phyloP scores from a whole-genome alignment of 1,140 invertebrate genomes.

The Hylyphantes graminicola region DNA sequence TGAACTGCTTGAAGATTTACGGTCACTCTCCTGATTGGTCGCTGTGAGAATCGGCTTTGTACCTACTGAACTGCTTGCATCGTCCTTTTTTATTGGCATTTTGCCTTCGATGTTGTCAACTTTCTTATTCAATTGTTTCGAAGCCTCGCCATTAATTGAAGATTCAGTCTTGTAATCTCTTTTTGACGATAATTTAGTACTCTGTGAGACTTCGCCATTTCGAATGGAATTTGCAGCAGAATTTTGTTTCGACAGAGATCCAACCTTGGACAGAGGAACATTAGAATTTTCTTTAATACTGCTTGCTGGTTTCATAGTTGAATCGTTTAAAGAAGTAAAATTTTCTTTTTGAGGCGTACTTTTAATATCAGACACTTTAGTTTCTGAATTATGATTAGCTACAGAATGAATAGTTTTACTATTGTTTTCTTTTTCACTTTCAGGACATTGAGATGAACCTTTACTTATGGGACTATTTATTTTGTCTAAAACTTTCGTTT shows the following conservation, averaged over 20 bases:
- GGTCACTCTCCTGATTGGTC: slow-evolving; percentile 41
- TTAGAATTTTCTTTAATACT: neutral
- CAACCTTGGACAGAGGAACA: neutral
- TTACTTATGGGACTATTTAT: neutral
- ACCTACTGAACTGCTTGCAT: slow-evolving; percentile 40
- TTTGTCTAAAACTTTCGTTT: slow-evolving; percentile 27
- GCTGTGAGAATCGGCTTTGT: neutral
- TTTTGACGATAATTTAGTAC: neutral
- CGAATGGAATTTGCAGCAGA: neutral
- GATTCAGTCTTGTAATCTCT: slow-evolving; percentile 37
- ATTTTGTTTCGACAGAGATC: neutral
- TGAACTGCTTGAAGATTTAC: slow-evolving; percentile 42
- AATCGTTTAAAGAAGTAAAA: neutral
- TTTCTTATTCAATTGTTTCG: slow-evolving; percentile 34
- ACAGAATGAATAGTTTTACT: neutral
- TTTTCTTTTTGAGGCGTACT: neutral
- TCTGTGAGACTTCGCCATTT: neutral
- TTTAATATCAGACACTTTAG: neutral
- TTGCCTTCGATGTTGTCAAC: slow-evolving; percentile 33
- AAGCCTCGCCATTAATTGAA: slow-evolving; percentile 32
- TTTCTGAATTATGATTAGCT: neutral
- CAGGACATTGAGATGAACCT: neutral
- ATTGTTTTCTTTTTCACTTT: neutral
- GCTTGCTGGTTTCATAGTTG: neutral
- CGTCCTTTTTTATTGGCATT: slow-evolving; percentile 54